Evolutionary conservation across 2,888 invertebrate species (phyloP).

Genomic region (Troides aeacus): DNA sequence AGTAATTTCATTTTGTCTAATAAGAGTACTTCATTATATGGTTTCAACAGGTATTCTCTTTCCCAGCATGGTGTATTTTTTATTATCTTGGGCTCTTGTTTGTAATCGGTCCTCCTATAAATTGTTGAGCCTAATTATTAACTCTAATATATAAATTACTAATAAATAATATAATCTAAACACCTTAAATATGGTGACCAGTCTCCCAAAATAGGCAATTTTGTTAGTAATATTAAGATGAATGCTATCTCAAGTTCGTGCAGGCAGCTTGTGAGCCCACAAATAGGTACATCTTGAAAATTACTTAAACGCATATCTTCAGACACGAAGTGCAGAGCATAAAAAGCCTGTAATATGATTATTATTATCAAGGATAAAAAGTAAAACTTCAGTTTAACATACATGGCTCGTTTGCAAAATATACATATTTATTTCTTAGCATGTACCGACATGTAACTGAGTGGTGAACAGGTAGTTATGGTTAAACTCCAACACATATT

Average conservation of each 20-base stretch:
- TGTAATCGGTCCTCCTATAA: constrained; percentile 22
- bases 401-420: too few relatives aligned
- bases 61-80: constrained; percentile 20
- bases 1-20: constrained; percentile 22
- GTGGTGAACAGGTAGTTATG: too few relatives aligned
- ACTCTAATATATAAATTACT: not conserved
- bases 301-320: not conserved
- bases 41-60: constrained; percentile 12
- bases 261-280: not conserved
- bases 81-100: constrained; percentile 4
- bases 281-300: not conserved
- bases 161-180: not conserved
- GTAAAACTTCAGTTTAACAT: too few relatives aligned
- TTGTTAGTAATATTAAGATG: not conserved
- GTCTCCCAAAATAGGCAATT: not conserved
- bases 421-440: too few relatives aligned
- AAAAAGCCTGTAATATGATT: too few relatives aligned
- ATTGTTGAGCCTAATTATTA: not conserved
- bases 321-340: too few relatives aligned
- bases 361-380: too few relatives aligned
- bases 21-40: constrained; percentile 6
- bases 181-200: not conserved
- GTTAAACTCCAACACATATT: too few relatives aligned
- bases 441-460: too few relatives aligned
- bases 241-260: not conserved